A percentile compares a stretch with the other conserved stretches of the same genome.
These are phyloP conservation scores for Phrynocephalus forsythii DNA, from an alignment of 2,797 vertebrate species.

Conservation along the genomic window DNA sequence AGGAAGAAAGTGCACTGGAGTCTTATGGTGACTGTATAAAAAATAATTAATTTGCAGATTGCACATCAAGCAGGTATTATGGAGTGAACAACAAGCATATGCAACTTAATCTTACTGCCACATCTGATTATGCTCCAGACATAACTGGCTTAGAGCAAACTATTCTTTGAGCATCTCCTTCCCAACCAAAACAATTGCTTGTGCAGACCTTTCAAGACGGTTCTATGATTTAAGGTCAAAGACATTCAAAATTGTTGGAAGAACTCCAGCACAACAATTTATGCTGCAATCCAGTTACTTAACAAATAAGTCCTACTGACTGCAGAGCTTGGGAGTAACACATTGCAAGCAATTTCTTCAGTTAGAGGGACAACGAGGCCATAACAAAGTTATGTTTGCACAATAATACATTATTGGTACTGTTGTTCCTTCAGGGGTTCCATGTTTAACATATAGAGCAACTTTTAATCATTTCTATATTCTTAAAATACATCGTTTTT, in stretches of 20 bases:
- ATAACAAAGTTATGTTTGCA: not conserved
- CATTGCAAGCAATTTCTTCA: not conserved
- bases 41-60: constrained; percentile 25
- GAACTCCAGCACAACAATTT: not conserved
- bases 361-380: too few species aligned
- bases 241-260: not conserved
- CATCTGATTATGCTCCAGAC: constrained; percentile 10
- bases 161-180: constrained; percentile 1
- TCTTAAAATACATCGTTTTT: not conserved
- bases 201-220: not conserved
- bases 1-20: not conserved
- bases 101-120: constrained; percentile 9
- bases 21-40: constrained; percentile 1
- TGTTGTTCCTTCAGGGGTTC: not conserved
- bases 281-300: not conserved
- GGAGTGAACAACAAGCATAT: constrained; percentile 2
- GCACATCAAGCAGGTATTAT: constrained; percentile 14
- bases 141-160: constrained; percentile 10
- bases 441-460: not conserved
- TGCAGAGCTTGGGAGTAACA: not conserved
- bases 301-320: not conserved
- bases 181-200: constrained; percentile 1
- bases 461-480: not conserved
- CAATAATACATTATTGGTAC: not conserved
- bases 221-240: constrained; percentile 7